These are phyloP conservation scores for Chymomyza procnemis DNA, from an alignment of 2,888 invertebrate species.

Conservation along the genomic window DNA sequence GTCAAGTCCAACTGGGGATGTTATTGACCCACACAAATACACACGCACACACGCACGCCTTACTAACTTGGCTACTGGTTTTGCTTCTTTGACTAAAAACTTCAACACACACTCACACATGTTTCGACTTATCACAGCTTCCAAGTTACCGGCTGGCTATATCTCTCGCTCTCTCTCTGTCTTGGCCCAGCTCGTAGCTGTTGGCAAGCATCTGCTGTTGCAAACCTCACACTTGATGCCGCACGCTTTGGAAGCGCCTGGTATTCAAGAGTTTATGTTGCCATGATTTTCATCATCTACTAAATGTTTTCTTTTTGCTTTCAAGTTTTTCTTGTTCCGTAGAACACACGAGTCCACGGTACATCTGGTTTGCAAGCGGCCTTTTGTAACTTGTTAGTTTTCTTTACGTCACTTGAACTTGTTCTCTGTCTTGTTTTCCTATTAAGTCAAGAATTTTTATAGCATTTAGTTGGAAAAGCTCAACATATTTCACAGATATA, in stretches of 20 bases:
- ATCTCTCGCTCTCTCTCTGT: slow-evolving; percentile 21
- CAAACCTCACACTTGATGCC: slow-evolving; percentile 12
- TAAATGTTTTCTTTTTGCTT: slow-evolving; percentile 66
- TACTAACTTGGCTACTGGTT: slow-evolving; percentile 10
- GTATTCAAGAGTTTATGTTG: slow-evolving; percentile 52
- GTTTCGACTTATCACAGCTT: slow-evolving; percentile 7
- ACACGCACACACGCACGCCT: not conserved
- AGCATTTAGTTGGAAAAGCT: slow-evolving; percentile 72
- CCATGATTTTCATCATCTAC: slow-evolving; percentile 70
- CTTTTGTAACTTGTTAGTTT: slow-evolving; percentile 69
- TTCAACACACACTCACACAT: slow-evolving; percentile 3
- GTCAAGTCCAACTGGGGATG: not conserved
- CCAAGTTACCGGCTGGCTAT: slow-evolving; percentile 16
- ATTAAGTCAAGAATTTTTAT: slow-evolving; percentile 72
- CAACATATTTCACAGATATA: slow-evolving; percentile 51
- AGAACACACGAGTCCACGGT: not conserved
- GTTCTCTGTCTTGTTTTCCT: slow-evolving; percentile 69
- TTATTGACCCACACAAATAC: not conserved
- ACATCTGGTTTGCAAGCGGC: slow-evolving; percentile 22
- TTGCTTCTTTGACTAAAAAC: not conserved
- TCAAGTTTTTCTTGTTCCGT: slow-evolving; percentile 58
- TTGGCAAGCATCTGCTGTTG: slow-evolving; percentile 3
- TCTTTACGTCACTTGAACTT: slow-evolving; percentile 47
- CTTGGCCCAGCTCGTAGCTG: slow-evolving; percentile 17
- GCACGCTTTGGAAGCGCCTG: not conserved